Conservation (phyloP, 2,797 vertebrate genomes). For the Salarias fasciatus region DNA sequence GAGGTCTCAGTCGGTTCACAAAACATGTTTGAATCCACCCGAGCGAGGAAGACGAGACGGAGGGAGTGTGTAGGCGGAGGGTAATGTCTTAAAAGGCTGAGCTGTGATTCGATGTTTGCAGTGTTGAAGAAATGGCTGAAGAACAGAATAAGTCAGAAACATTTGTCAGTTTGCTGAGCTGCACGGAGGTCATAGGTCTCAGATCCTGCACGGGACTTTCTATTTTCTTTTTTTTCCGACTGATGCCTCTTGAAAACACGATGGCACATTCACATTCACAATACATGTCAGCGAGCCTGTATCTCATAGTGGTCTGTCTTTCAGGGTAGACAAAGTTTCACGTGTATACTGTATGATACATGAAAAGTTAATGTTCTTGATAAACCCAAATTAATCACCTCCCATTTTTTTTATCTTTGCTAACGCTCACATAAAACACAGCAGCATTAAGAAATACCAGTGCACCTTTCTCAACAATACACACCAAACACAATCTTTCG, state of each 20-base stretch:
- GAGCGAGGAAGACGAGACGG: slow-evolving; percentile 8
- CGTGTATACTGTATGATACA: background rate
- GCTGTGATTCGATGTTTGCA: slow-evolving; percentile 5
- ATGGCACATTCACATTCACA: slow-evolving; percentile 1
- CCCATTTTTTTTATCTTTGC: too few relatives aligned
- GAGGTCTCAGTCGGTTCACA: slow-evolving; percentile 22
- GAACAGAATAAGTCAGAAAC: background rate
- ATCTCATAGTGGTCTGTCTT: slow-evolving; percentile 1
- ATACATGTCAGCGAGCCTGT: background rate
- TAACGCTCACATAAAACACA: too few relatives aligned
- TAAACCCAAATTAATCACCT: too few relatives aligned
- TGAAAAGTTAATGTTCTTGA: too few relatives aligned
- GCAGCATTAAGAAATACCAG: too few relatives aligned
- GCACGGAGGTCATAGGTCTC: background rate
- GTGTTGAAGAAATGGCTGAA: slow-evolving; percentile 2
- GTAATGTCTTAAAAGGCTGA: slow-evolving; percentile 6
- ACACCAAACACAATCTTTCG: too few relatives aligned
- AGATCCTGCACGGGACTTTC: too few relatives aligned
- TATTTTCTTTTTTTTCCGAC: too few relatives aligned
- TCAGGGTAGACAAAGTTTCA: too few relatives aligned
- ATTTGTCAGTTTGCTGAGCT: background rate
- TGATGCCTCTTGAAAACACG: too few relatives aligned
- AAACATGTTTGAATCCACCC: slow-evolving; percentile 25
- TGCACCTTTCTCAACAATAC: too few relatives aligned
- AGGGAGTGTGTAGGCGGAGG: background rate